These are phyloP conservation scores for Rallus crepitans DNA, from an alignment of 2,797 vertebrate genomes.

Conservation along the genomic window DNA sequence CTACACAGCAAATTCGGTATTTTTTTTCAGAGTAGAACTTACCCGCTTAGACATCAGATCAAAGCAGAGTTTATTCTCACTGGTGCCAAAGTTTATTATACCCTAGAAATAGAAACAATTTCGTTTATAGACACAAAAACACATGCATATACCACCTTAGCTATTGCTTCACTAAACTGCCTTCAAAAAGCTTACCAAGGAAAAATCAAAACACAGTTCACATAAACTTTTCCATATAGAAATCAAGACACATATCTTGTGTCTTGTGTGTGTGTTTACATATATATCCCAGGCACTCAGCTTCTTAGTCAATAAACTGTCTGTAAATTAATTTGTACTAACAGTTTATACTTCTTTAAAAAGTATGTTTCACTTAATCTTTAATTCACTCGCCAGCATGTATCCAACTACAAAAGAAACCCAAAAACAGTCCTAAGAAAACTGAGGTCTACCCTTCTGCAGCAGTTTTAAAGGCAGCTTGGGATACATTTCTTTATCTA, in stretches of 20 bases:
- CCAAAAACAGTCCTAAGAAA: neutral
- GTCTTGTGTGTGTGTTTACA: neutral
- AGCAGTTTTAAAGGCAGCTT: neutral
- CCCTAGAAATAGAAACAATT: conserved; percentile 80
- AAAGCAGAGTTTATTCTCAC: conserved; percentile 96
- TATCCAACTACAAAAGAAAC: neutral
- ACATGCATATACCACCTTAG: neutral
- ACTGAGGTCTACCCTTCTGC: neutral
- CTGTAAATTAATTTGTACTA: neutral
- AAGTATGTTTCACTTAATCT: neutral
- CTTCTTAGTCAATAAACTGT: neutral
- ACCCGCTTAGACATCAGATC: conserved; percentile 93
- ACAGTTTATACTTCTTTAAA: neutral
- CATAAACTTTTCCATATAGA: neutral
- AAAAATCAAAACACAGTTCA: neutral
- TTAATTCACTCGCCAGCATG: neutral
- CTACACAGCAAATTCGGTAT: neutral
- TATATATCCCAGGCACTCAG: neutral
- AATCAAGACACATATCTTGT: neutral
- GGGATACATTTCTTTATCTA: neutral
- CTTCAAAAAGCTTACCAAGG: neutral
- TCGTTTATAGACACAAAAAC: neutral
- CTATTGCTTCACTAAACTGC: neutral
- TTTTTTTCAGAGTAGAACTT: conserved; percentile 53
- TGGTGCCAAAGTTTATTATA: conserved; percentile 93